Evolutionary conservation across 1,140 invertebrate genomes (phyloP), one percentile per base, ranked within the genome.

Genomic region (Lerema accius): DNA sequence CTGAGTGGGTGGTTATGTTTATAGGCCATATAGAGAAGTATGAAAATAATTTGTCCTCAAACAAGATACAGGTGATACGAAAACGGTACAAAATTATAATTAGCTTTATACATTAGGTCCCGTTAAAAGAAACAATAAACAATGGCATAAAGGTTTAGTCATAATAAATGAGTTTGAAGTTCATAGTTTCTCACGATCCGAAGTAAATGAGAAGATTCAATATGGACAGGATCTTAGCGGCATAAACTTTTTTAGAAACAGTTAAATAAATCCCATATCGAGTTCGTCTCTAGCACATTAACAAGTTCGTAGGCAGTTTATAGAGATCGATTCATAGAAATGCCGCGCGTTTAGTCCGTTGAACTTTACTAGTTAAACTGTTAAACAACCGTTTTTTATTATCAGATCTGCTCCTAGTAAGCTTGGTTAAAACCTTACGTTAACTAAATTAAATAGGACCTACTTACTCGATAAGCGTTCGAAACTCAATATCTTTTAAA

Each of bases 1-100:
- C 64, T 63, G 67, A 71, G 75, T 78, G 71, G 81, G 73, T 63
- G 59, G 65, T 73, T 66, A 17, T 28, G 23, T 42, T 77, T 73
- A 71, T 79, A 73, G 74, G 71, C 62, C 73, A 76, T 70, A 61
- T 65, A 63, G 58, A 63, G 42, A 61, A 69, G 45, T 50, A 65
- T 50, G 60, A 69, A 56, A 46, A 40, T 43, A 39, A 51, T 59
- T 59, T 32, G 28, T 32, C 1, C 28, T 4, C 9, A 4, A 32
- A 32, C 28, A 32, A 32, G 7, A 7, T 7, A 9, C 9, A 32
- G 9, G 28, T 32, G 28, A 32, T 32, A 32, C 28, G 28, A 32
- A 32, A 4, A 32, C 28, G 9, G 9, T 4, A 9, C 1, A 32
- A 7, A 9, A n/a, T n/a, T n/a, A n/a, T n/a, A n/a, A n/a, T n/a